Evolutionary conservation across 2,888 invertebrate genomes (phyloP), one percentile per base, ranked within the genome.

Genomic region (Epistrophe eligans): DNA sequence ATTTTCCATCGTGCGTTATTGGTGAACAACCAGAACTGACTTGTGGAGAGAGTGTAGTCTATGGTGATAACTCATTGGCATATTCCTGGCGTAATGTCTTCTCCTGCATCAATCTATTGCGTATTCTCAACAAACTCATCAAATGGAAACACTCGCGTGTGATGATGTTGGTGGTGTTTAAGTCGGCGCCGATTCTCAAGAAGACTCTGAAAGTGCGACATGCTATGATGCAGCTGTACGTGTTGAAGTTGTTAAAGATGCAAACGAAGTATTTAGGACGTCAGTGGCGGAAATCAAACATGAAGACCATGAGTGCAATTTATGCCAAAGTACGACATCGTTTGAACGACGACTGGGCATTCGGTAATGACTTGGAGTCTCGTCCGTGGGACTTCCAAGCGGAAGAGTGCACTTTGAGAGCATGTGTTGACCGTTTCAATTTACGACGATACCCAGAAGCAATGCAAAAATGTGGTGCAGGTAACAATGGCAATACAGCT

Each of bases 121-220:
- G 99, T 89, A 98, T 99, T 90, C 95, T 99, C 74, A 99, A 99
- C 93, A 99, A 99, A 94, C 94, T 99, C 79, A 99, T 99, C 55
- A 99, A 99, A 93, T 99, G 99, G 98, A 99, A 99, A 92, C 99
- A 99, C 93, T 99, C 99, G n/a, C 95, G 99, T 88, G 98, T 98
- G 85, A 98, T 98, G 98, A 99, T 99, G 99, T 94, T 99, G 90
- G 99, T 99, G 40, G 99, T 99, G 11, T 99, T 99, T 93, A 99
- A 99, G 93, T 99, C 99, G 80, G 99, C 99, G 5, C 99, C 99
- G 2, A 99, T 99, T 90, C 94, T 99, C 79, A 99, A 99, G 93
- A 95, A 99, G 89, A 98, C 99, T 0, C 94, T 99, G 15, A 98
- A 99, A 95, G 98, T 98, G 4, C 95, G 97, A 72, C 98, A 99